phyloP scores from a whole-genome alignment of 2,888 invertebrate species.

The Tipula helvola region DNA sequence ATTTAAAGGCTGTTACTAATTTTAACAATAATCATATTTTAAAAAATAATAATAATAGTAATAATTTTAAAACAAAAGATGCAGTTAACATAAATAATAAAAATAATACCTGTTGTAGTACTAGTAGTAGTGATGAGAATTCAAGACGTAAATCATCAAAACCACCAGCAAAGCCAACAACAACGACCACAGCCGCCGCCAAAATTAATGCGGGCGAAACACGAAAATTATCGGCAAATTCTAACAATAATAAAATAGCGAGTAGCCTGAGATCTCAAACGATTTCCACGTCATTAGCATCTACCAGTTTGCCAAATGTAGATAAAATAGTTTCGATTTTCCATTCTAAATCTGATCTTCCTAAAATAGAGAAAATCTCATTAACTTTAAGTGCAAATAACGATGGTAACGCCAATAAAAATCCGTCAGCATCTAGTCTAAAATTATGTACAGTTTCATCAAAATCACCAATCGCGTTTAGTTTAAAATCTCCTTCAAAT shows the following conservation, averaged over 20 bases:
- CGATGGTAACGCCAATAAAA: conserved; percentile 5
- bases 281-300: neutral
- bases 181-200: neutral
- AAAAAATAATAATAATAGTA: conserved; percentile 6
- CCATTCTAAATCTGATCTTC: conserved; percentile 30
- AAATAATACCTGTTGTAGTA: neutral
- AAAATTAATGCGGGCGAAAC: neutral
- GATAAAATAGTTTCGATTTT: neutral
- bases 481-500: neutral
- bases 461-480: neutral
- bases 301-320: conserved; percentile 6
- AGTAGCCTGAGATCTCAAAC: neutral
- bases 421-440: neutral
- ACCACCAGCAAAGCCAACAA: neutral
- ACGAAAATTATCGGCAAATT: neutral
- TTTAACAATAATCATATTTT: neutral
- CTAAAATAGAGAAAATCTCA: conserved; percentile 33
- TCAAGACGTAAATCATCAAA: neutral
- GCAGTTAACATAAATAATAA: neutral
- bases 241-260: neutral
- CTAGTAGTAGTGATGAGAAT: neutral
- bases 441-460: neutral
- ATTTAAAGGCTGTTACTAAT: conserved; percentile 5
- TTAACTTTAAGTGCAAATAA: conserved; percentile 23
- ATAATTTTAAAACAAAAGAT: neutral